These are phyloP conservation scores for Cerastoderma edule DNA, from an alignment of 2,888 invertebrate species.

Conservation along the genomic window DNA sequence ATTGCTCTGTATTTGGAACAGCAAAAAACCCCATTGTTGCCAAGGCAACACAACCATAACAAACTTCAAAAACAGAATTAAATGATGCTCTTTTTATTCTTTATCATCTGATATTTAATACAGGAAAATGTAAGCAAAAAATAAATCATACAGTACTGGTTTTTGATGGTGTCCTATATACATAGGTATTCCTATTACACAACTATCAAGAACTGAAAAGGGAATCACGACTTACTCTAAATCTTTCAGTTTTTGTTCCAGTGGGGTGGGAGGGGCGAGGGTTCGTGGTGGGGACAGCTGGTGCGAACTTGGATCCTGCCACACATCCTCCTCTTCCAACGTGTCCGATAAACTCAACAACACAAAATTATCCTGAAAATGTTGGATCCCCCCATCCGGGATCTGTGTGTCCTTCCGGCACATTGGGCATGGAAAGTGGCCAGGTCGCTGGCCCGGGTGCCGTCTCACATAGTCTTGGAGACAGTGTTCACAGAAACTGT, in stretches of 20 bases:
- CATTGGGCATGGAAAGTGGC: conserved; percentile 80
- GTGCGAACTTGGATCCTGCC: conserved; percentile 55
- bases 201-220: not conserved
- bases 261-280: conserved; percentile 76
- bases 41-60: too few species aligned
- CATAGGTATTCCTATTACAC: too few species aligned
- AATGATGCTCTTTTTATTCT: too few species aligned
- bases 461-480: conserved; percentile 77
- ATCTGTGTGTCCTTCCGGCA: conserved; percentile 77
- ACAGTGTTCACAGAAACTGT: conserved; percentile 62
- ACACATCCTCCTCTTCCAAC: conserved; percentile 73
- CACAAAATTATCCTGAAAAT: conserved; percentile 78
- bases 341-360: conserved; percentile 76
- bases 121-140: too few species aligned
- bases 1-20: too few species aligned
- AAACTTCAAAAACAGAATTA: too few species aligned
- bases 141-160: too few species aligned
- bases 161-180: too few species aligned
- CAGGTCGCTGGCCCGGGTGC: conserved; percentile 73
- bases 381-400: conserved; percentile 73
- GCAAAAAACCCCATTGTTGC: too few species aligned
- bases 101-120: too few species aligned
- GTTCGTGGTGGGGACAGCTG: conserved; percentile 72
- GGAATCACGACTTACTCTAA: conserved; percentile 70
- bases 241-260: conserved; percentile 72